These are phyloP conservation scores for Mobula hypostoma DNA, from an alignment of 2,113 vertebrate species.

Conservation along the genomic window DNA sequence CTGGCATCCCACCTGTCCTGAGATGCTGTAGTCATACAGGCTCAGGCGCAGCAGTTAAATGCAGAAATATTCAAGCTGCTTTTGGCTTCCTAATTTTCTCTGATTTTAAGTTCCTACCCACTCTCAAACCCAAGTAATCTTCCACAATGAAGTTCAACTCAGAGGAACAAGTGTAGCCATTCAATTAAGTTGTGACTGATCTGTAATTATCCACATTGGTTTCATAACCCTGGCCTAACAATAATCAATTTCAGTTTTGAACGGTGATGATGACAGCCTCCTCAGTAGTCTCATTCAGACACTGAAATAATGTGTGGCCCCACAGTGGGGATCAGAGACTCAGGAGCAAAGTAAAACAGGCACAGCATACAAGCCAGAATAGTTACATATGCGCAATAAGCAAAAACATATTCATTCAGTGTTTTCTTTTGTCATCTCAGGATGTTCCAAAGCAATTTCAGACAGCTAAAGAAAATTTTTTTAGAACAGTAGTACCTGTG, in stretches of 20 bases:
- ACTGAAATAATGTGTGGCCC: background rate
- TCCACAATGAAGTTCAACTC: background rate
- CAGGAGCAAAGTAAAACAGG: background rate
- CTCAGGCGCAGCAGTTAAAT: too few relatives aligned
- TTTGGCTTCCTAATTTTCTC: too few relatives aligned
- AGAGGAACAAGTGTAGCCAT: background rate
- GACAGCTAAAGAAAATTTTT: background rate
- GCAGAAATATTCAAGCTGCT: too few relatives aligned
- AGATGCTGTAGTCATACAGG: too few relatives aligned
- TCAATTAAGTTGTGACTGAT: background rate
- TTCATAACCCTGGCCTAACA: background rate
- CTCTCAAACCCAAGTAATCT: background rate
- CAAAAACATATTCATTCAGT: background rate
- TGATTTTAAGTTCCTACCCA: too few relatives aligned
- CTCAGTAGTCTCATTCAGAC: background rate
- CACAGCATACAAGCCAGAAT: background rate
- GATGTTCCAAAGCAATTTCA: background rate
- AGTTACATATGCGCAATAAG: background rate
- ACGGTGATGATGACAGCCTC: background rate
- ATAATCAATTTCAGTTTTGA: background rate
- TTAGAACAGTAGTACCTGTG: background rate
- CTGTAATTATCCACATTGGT: background rate
- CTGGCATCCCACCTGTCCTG: too few relatives aligned
- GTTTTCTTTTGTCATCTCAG: background rate
- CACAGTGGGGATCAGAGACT: background rate